phyloP scores from a whole-genome alignment of 2,888 invertebrate species.

The Pseudanteris insignis region DNA sequence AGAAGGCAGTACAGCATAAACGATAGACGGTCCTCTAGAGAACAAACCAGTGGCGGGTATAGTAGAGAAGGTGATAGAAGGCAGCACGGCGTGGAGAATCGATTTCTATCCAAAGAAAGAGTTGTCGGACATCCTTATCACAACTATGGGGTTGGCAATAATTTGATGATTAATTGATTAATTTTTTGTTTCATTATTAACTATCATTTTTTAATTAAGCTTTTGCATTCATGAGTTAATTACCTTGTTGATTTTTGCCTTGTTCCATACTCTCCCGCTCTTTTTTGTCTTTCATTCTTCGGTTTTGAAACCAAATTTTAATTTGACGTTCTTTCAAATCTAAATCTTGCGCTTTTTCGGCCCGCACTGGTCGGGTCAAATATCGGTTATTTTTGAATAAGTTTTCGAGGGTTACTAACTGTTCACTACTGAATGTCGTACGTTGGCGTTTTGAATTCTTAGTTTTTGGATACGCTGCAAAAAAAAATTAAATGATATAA shows the following conservation, averaged over 20 bases:
- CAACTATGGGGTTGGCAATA: no score
- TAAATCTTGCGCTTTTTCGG: constrained; percentile 31
- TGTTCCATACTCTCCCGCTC: constrained; percentile 25
- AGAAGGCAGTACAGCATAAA: no score
- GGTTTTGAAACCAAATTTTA: constrained; percentile 40
- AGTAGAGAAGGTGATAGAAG: no score
- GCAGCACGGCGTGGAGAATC: no score
- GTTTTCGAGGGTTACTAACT: constrained; percentile 29
- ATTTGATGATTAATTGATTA: no score
- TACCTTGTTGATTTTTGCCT: constrained; percentile 20
- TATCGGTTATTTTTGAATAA: constrained; percentile 29
- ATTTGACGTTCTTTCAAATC: constrained; percentile 32
- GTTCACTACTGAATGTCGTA: constrained; percentile 32
- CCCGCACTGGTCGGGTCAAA: constrained; percentile 22
- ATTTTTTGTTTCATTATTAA: no score
- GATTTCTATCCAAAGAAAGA: no score
- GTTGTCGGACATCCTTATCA: no score
- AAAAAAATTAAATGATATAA: no score
- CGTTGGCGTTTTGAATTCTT: constrained; percentile 24
- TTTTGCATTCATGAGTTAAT: not conserved
- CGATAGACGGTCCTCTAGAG: no score
- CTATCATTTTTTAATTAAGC: no score
- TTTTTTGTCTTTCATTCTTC: constrained; percentile 38
- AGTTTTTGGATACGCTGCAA: constrained; percentile 16
- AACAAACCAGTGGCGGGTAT: no score